phyloP scores from a whole-genome alignment of 2,888 invertebrate genomes.

The Augiades crinisus region DNA sequence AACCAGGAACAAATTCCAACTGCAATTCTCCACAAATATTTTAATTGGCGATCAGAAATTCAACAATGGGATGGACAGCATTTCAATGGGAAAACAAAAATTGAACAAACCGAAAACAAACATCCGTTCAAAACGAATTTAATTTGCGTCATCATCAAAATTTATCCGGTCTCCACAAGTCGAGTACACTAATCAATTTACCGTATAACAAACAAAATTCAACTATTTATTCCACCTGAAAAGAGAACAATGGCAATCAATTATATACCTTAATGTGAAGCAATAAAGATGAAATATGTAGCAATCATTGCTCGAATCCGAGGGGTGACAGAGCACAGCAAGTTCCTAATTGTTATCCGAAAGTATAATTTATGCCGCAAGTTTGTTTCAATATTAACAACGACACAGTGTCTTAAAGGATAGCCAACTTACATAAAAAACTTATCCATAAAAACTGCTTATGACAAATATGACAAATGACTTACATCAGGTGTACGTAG shows the following conservation, averaged over 20 bases:
- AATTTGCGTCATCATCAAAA: conserved; percentile 18
- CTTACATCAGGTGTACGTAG: no score
- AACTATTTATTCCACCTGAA: conserved; percentile 24
- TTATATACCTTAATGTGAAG: conserved; percentile 6
- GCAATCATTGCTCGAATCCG: background rate
- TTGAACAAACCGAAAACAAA: conserved; percentile 7
- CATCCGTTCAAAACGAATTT: conserved; percentile 2
- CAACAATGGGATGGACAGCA: conserved; percentile 1
- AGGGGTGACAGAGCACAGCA: conserved; percentile 34
- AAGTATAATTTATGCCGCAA: conserved; percentile 38
- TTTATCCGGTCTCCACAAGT: conserved; percentile 28
- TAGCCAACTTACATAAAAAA: no score
- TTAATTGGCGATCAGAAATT: conserved; percentile 6
- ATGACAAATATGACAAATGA: no score
- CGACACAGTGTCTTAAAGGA: conserved; percentile 25
- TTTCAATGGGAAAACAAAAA: background rate
- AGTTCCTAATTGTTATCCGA: conserved; percentile 38
- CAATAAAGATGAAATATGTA: conserved; percentile 6
- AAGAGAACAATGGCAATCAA: background rate
- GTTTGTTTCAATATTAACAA: conserved; percentile 36
- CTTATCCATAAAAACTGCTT: no score
- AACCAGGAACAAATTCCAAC: background rate
- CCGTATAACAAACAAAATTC: conserved; percentile 22
- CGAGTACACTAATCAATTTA: conserved; percentile 27
- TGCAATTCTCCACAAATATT: conserved; percentile 5